Conservation (phyloP, 2,888 invertebrate genomes). For the Panzeria rudis region DNA sequence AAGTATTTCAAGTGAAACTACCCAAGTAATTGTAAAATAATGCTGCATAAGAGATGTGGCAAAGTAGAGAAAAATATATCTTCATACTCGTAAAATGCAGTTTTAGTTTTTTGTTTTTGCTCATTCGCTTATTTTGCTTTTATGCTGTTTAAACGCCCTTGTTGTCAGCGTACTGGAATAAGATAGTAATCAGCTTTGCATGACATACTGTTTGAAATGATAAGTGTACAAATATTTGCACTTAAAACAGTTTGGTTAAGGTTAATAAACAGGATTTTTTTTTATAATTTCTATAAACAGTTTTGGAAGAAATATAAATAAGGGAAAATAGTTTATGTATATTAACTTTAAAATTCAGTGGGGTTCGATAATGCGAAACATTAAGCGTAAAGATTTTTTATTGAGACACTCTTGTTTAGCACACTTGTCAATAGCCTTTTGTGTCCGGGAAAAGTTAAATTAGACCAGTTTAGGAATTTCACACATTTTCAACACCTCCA, state of each 20-base stretch:
- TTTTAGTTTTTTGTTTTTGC: conserved; percentile 9
- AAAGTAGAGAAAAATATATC: not conserved
- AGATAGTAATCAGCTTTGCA: conserved; percentile 53
- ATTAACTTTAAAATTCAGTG: too few relatives aligned
- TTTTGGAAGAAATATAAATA: not conserved
- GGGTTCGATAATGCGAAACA: too few relatives aligned
- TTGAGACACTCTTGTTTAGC: too few relatives aligned
- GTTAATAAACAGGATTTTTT: not conserved
- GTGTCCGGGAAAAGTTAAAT: too few relatives aligned
- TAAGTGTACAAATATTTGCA: conserved; percentile 31
- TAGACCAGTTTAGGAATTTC: too few relatives aligned
- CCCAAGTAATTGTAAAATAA: conserved; percentile 53
- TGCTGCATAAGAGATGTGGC: conserved; percentile 4
- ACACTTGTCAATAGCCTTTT: too few relatives aligned
- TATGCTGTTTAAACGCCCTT: conserved; percentile 15
- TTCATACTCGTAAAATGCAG: not conserved
- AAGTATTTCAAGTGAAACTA: conserved; percentile 52
- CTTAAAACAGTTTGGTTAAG: not conserved
- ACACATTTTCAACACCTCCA: too few relatives aligned
- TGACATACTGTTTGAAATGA: conserved; percentile 38
- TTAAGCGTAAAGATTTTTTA: too few relatives aligned
- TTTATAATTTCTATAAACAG: not conserved
- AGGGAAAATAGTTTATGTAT: not conserved
- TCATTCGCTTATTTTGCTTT: conserved; percentile 2
- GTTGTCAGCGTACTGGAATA: conserved; percentile 19